Evolutionary conservation across 2,888 invertebrate genomes (phyloP), one percentile per base, ranked within the genome.

Genomic region (Scaeva pyrastri): DNA sequence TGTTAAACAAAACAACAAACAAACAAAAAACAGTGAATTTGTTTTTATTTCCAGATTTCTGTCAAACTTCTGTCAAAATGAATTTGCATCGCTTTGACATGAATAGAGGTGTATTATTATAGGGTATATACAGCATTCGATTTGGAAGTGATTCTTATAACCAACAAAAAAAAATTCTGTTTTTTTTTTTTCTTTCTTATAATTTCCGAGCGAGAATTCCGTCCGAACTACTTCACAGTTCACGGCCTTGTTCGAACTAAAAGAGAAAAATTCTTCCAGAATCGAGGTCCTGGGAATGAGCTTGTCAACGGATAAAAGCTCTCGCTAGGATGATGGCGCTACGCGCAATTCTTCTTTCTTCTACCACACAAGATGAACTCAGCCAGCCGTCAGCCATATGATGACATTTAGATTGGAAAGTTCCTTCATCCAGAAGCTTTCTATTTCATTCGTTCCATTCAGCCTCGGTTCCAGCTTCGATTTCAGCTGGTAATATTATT

Each of bases 241-340:
- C 90, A 91, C 91, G 91, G 91, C 91, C 92, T 92, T 91, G 90
- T 91, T 92, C 88, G 89, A 91, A 92, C 91, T 92, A 90, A 91
- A 89, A 90, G 88, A 88, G 89, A 88, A 89, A 60, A 80, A 71
- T 89, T 88, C 82, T 88, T 86, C 76, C 88, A 87, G 83, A 78
- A 89, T 87, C 88, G 89, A 90, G 90, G 90, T 91, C 91, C 91
- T 91, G 91, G 91, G 91, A 88, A 88, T 88, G 88, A 88, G 88
- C 88, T 87, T 88, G 31, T 36, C 56, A 81, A 58, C 60, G 36
- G 8, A 66, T 72, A 75, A 82, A 31, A 66, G 66, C 66, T 66
- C n/a, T 36, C 64, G 10, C 8, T n/a, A 14, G 58, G 43, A 45
- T 16, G 45, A 45, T 8, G 50, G 23, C 10, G 41, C 75, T 86